Evolutionary conservation across 2,888 invertebrate genomes (phyloP).

Genomic region (Phortica magna): DNA sequence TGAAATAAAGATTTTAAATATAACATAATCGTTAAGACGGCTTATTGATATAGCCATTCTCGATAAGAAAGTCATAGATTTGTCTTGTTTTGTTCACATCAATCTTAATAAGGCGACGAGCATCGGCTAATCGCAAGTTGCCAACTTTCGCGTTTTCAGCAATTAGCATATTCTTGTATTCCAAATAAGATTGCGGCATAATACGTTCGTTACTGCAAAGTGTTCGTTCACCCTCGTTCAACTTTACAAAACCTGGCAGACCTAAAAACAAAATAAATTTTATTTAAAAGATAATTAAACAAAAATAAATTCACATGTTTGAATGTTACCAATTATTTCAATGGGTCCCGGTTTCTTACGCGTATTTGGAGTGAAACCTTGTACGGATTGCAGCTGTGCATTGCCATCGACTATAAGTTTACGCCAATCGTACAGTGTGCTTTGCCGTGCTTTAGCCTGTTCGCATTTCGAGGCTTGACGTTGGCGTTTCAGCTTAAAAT

Average conservation of each 20-base stretch:
- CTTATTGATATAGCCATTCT: conserved; percentile 85
- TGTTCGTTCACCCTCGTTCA: conserved; percentile 85
- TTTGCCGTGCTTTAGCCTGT: conserved; percentile 66
- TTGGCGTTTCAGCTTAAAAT: conserved; percentile 82
- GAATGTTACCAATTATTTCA: conserved; percentile 70
- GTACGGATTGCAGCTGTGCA: conserved; percentile 46
- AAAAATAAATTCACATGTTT: not conserved
- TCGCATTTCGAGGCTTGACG: conserved; percentile 68
- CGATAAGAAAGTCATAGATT: conserved; percentile 87
- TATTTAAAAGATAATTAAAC: not conserved
- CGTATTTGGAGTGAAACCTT: conserved; percentile 46
- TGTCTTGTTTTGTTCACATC: conserved; percentile 96
- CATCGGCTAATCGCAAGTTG: conserved; percentile 87
- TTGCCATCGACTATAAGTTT: conserved; percentile 65
- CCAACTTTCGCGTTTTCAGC: conserved; percentile 88
- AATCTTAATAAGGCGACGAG: conserved; percentile 90
- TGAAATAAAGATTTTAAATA: conserved; percentile 33
- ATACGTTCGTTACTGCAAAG: conserved; percentile 88
- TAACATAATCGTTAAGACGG: conserved; percentile 68
- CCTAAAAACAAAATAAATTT: conserved; percentile 79
- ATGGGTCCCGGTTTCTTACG: conserved; percentile 76
- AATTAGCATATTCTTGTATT: conserved; percentile 86
- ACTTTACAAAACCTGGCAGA: conserved; percentile 87
- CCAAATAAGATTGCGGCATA: conserved; percentile 87
- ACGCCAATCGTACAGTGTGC: conserved; percentile 61